Percentiles rank a stretch among this genome's conserved stretches.
Evolutionary conservation across 2,797 vertebrate genomes (phyloP).

Genomic region (Lagodon rhomboides): DNA sequence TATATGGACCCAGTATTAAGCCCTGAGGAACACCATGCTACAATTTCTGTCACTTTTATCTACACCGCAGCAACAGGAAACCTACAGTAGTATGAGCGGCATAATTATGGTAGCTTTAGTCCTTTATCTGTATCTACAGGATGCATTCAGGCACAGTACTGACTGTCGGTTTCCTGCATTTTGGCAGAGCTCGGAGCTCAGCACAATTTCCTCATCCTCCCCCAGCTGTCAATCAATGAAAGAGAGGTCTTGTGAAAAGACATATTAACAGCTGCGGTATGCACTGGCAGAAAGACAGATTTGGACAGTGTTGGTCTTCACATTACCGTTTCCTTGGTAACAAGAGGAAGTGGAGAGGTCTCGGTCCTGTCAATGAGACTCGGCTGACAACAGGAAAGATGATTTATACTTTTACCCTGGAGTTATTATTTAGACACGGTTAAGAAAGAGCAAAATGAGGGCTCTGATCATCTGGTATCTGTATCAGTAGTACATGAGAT

Average conservation of each 20-base stretch:
- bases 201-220: background rate
- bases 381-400: slow-evolving; percentile 10
- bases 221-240: background rate
- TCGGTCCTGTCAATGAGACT: background rate
- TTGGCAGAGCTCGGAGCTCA: no score
- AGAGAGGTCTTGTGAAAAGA: background rate
- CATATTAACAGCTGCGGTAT: slow-evolving; percentile 22
- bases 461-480: background rate
- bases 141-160: background rate
- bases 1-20: background rate
- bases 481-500: background rate
- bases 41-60: background rate
- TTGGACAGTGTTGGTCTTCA: slow-evolving; percentile 14
- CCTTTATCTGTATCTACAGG: background rate
- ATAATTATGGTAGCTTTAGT: background rate
- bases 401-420: slow-evolving; percentile 3
- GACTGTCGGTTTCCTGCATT: background rate
- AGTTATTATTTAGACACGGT: slow-evolving; percentile 1
- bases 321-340: slow-evolving; percentile 22
- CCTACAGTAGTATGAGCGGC: background rate
- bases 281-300: background rate
- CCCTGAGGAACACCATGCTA: slow-evolving; percentile 12
- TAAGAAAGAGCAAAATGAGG: background rate
- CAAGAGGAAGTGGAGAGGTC: background rate
- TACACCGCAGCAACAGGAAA: background rate